Evolutionary conservation across 92 coral and sea anemone species (phyloP).

Genomic region (Zoanthus sansibaricus): DNA sequence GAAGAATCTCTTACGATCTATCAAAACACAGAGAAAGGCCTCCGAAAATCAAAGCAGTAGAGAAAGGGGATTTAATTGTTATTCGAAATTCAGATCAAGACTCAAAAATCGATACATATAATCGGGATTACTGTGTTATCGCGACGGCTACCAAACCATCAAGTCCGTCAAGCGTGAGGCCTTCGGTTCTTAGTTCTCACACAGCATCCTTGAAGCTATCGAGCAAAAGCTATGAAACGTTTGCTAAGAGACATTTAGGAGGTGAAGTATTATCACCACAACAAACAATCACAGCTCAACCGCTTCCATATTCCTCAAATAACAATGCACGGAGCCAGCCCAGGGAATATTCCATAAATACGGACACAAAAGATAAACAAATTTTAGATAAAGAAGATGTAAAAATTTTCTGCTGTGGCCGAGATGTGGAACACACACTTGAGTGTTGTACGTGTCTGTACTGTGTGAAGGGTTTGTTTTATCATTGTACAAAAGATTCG

Average conservation of each 20-base stretch:
- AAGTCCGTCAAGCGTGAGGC: constrained; percentile 47
- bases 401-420: constrained; percentile 82
- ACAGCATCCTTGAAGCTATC: constrained; percentile 58
- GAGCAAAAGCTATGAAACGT: constrained; percentile 71
- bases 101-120: constrained; percentile 50
- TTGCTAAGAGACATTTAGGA: constrained; percentile 76
- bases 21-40: constrained; percentile 83
- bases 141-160: constrained; percentile 84
- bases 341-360: constrained; percentile 30
- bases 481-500: constrained; percentile 95
- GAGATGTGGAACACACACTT: constrained; percentile 75
- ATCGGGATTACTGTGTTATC: constrained; percentile 82
- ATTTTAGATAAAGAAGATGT: constrained; percentile 71
- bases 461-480: constrained; percentile 89
- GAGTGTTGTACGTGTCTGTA: constrained; percentile 96
- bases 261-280: constrained; percentile 61
- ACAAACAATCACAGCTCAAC: constrained; percentile 53
- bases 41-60: constrained; percentile 36
- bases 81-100: constrained; percentile 68
- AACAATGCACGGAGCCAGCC: constrained; percentile 30
- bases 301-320: constrained; percentile 39
- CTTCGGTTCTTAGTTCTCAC: constrained; percentile 25
- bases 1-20: constrained; percentile 66
- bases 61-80: constrained; percentile 75
- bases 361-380: constrained; percentile 59